phyloP scores from a whole-genome alignment of 2,888 invertebrate species.

The Andricus curvator region DNA sequence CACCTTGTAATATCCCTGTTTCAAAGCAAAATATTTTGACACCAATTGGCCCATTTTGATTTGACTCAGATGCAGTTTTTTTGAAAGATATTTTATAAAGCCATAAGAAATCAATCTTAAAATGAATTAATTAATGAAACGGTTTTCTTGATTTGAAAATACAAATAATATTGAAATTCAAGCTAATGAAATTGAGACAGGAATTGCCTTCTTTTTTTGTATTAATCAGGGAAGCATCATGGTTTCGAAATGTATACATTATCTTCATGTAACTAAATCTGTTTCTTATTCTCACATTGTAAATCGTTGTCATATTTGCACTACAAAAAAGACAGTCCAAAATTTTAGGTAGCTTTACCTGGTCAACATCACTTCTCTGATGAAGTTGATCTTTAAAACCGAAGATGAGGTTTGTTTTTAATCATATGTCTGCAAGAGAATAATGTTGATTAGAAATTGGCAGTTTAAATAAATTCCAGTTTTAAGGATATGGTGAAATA shows the following conservation, averaged over 20 bases:
- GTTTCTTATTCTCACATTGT: neutral
- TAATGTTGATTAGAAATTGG: neutral
- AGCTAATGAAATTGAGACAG: no score
- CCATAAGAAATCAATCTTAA: neutral
- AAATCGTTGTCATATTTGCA: neutral
- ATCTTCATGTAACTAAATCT: neutral
- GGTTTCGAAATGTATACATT: neutral
- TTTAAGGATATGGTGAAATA: neutral
- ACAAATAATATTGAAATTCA: no score
- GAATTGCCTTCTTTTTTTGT: neutral
- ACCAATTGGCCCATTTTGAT: neutral
- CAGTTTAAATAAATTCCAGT: neutral
- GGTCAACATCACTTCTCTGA: neutral
- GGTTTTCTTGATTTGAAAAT: neutral
- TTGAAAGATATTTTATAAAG: neutral
- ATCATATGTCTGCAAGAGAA: slow-evolving; percentile 87
- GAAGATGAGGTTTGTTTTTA: slow-evolving; percentile 92
- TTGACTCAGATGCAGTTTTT: neutral
- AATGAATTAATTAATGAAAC: neutral
- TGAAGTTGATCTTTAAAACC: slow-evolving; percentile 80
- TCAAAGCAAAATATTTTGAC: neutral
- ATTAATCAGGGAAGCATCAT: neutral
- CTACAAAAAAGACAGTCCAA: neutral
- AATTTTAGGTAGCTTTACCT: neutral
- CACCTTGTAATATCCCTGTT: neutral